Evolutionary conservation across 2,888 invertebrate genomes (phyloP), one percentile per base, ranked within the genome.

Genomic region (Elysia crispata): DNA sequence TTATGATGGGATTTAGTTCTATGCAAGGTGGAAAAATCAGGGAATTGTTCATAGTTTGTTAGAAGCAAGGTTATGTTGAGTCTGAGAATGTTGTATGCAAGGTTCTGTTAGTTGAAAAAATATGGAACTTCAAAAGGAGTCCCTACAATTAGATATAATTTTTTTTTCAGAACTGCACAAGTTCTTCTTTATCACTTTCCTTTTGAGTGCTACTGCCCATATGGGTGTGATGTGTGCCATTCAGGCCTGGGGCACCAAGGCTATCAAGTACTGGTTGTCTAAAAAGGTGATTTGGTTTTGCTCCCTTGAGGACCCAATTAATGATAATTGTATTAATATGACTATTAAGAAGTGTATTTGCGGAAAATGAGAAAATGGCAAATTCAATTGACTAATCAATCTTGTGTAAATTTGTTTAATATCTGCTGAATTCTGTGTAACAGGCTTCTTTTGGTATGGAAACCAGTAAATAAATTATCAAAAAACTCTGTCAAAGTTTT

Each of bases 141-240:
- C n/a, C n/a, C 5, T 60, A 23, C 20, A 23, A 3, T 18, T 60
- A 3, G 15, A 60, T 3, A 8, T 60, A 60, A 60, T 23, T 60
- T 50, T 57, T 30, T n/a, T 33, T 49, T 23, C 72, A 77, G 77
- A 77, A 23, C 31, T 77, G 31, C 77, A 77, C 72, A 77, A 77
- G 33, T 60, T 49, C 20, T 77, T 69, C n/a, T 77, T 77, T 25
- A 41, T 62, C 18, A 60, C 62, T n/a, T 77, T 77, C 70, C 57
- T 77, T 60, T 49, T 77, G 33, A 60, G 70, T 72, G 70, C 70
- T 41, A 77, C 72, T 15, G 20, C 60, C 1, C 70, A 77, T 41
- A 77, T 77, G 77, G 60, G 41, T 18, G n/a, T 41, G 5, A 20
- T 77, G 62, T 77, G 77, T 72, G n/a, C 70, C 41, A 41, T 41